Base-by-base conservation (phyloP, 1,140 invertebrate species). In the Neodiprion virginianus region DNA sequence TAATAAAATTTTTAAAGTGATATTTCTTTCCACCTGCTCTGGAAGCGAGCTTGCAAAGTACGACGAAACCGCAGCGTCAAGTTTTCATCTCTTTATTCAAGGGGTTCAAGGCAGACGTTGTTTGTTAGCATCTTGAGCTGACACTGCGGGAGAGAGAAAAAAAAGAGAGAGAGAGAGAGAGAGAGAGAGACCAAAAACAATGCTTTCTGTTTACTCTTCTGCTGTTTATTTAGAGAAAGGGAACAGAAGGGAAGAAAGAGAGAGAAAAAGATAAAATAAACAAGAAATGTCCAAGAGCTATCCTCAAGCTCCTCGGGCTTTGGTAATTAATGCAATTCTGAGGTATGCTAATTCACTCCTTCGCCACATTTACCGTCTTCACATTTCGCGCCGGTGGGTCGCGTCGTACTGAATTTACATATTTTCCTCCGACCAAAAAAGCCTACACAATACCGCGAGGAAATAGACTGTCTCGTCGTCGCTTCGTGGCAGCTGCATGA, bases 271-370 rank as follows among this genome's bases (percentile, higher is more conserved):
- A 40, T 40, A 40, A 40, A 40, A 40, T 40, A 40, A 40, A 40
- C 28, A 40, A 40, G 5, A 40, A 40, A 40, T 40, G 28, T 61
- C n/a, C 11, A 61, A 17, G n/a, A 61, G 8, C 53, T 7, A 12
- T 61, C 53, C 5, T 40, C 28, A 72, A 21, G 49, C 66, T 73
- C 53, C 71, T 77, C 70, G 69, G 67, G 69, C 67, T 50, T 66
- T 73, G 61, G 74, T 79, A 79, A 79, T 79, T 79, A 79, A 79
- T 79, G 78, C 78, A 79, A 77, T 79, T 77, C 74, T 74, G 74
- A 79, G 75, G 76, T 79, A 79, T 79, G 78, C 76, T 77, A 79
- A 79, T 79, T 72, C 76, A 72, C 66, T 73, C 71, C 74, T 61
- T 70, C 72, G 75, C 71, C 68, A 76, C 74, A 78, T 76, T 76